phyloP scores from a whole-genome alignment of 2,888 invertebrate genomes.

The Diplazon laetatorius region DNA sequence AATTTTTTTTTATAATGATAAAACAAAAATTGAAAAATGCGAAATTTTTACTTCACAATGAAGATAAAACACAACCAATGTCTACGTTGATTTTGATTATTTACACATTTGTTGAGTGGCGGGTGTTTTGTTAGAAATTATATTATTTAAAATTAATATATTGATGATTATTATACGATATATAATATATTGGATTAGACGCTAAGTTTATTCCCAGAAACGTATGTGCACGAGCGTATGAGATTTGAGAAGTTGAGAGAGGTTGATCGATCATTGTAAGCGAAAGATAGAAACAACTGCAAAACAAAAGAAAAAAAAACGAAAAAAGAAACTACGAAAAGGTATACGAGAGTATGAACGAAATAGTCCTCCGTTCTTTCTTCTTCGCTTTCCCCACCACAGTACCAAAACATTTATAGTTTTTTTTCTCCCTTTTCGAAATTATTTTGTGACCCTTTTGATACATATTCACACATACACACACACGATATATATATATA shows the following conservation, averaged over 20 bases:
- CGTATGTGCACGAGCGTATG: slow-evolving; percentile 62
- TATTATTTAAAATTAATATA: slow-evolving; percentile 82
- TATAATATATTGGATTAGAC: slow-evolving; percentile 81
- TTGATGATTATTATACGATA: slow-evolving; percentile 80
- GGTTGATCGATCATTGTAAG: slow-evolving; percentile 42
- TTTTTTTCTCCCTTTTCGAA: slow-evolving; percentile 64
- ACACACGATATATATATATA: too few relatives aligned
- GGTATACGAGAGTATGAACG: slow-evolving; percentile 50
- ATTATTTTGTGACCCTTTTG: slow-evolving; percentile 65
- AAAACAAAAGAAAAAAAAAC: slow-evolving; percentile 39
- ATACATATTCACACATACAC: slow-evolving; percentile 62
- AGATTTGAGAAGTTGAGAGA: slow-evolving; percentile 47
- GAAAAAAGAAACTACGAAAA: slow-evolving; percentile 31
- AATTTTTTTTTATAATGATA: slow-evolving; percentile 36
- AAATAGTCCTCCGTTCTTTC: slow-evolving; percentile 42
- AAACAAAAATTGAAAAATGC: slow-evolving; percentile 12
- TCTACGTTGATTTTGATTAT: slow-evolving; percentile 75
- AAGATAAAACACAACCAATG: slow-evolving; percentile 37
- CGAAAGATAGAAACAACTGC: slow-evolving; percentile 43
- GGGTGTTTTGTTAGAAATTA: slow-evolving; percentile 81
- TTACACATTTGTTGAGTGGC: slow-evolving; percentile 68
- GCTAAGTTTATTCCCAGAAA: slow-evolving; percentile 77
- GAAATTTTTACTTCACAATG: slow-evolving; percentile 36
- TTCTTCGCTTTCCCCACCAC: slow-evolving; percentile 49
- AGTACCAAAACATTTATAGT: slow-evolving; percentile 75